Base-by-base conservation (phyloP, 92 coral and sea anemone species). In the Porites lobata region DNA sequence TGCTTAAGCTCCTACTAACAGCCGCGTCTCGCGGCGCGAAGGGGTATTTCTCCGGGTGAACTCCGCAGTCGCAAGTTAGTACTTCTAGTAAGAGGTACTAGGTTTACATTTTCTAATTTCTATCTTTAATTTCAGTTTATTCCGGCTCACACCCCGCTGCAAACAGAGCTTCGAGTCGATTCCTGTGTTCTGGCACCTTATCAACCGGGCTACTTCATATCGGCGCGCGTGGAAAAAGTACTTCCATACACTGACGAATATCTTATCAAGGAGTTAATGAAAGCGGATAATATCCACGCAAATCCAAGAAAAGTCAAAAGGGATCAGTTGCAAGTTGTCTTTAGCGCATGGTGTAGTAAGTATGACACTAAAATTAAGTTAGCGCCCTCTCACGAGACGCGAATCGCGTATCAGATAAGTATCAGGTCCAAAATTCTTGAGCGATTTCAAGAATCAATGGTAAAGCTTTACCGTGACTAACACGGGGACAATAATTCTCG, bases 281-380 rank as follows among this genome's bases (percentile, higher is more conserved):
- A 53, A 0, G 85, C 10, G 12, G 20, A n/a, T 22, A 12, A 63
- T 8, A 5, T 15, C 15, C 3, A 15, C 11, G 50, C 1, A 72
- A 8, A 8, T 3, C 13, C 61, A 56, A 56, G 61, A 9, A 26
- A 24, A 24, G 22, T 22, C 72, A 67, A 24, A 67, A 2, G 72
- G 1, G 17, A 54, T 2, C 50, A 81, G 66, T 21, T 81, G 6
- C 20, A 20, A 19, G 51, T 56, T 32, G 26, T 81, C 12, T 80
- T 52, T 81, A 81, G 54, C 66, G 85, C 85, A 53, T 81, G 65
- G 76, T 81, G 85, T 66, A 29, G 85, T 81, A 32, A 81, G 85
- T 81, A 17, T 22, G 11, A 6, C 15, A 38, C 47, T 38, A 38
- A 38, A 38, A 4, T 38, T 38, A 38, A 38, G 47, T 38, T 4